Conservation (phyloP, 2,888 invertebrate genomes). For the Lithophane leautieri region DNA sequence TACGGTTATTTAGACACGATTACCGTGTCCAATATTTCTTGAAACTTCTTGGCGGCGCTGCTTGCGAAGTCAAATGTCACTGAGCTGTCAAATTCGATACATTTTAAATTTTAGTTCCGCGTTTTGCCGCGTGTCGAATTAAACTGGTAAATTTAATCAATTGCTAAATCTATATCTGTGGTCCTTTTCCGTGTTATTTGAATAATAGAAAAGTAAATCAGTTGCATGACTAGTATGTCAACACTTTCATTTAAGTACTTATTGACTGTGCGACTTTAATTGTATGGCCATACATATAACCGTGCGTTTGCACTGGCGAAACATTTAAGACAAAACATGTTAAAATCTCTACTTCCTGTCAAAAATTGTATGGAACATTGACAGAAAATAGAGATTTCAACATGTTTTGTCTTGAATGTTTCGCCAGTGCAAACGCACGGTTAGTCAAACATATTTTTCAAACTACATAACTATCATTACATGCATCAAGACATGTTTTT, state of each 20-base stretch:
- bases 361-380: too few relatives aligned
- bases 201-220: conserved; percentile 25
- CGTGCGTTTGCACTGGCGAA: too few relatives aligned
- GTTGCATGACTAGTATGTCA: conserved; percentile 20
- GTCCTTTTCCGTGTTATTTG: conserved; percentile 24
- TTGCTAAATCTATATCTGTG: neutral
- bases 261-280: neutral
- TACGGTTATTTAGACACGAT: conserved; percentile 67
- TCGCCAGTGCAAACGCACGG: too few relatives aligned
- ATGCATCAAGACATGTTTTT: neutral
- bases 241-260: conserved; percentile 21
- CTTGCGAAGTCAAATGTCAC: conserved; percentile 25
- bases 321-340: too few relatives aligned
- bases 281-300: too few relatives aligned
- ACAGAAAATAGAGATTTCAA: too few relatives aligned
- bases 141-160: neutral
- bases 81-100: conserved; percentile 36
- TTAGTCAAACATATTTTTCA: conserved; percentile 22
- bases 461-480: neutral
- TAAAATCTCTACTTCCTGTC: too few relatives aligned
- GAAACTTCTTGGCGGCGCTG: conserved; percentile 20
- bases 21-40: conserved; percentile 34
- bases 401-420: too few relatives aligned
- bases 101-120: conserved; percentile 24
- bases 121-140: conserved; percentile 17